phyloP scores from a whole-genome alignment of 2,113 vertebrate species.

The Corythornis cristatus region DNA sequence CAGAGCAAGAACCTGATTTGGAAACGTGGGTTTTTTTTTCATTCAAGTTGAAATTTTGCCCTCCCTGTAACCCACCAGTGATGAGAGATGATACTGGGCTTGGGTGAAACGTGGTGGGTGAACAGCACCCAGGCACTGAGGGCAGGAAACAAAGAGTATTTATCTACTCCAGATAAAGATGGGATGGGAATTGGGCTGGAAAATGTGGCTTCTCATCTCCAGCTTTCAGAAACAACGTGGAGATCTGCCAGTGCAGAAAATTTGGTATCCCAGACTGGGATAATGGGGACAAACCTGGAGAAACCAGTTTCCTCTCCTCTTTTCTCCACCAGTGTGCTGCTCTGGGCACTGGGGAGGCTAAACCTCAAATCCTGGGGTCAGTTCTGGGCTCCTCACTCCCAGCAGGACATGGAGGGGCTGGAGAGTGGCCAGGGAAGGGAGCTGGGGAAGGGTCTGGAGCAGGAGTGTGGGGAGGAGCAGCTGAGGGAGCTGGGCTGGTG shows the following conservation, averaged over 20 bases:
- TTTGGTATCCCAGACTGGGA: neutral
- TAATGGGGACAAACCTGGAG: neutral
- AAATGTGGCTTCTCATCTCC: neutral
- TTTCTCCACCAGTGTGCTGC: neutral
- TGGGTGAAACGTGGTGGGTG: neutral
- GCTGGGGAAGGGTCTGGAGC: neutral
- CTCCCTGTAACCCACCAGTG: neutral
- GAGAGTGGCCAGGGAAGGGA: neutral
- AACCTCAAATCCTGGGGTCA: neutral
- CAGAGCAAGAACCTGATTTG: constrained; percentile 3
- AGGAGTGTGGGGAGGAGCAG: neutral
- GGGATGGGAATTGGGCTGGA: neutral
- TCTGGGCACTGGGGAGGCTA: neutral
- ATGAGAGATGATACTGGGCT: neutral
- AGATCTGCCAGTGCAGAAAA: neutral
- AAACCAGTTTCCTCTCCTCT: neutral
- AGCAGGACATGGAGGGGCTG: neutral
- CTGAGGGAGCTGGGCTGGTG: no score
- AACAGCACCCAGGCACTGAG: neutral
- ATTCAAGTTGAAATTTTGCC: neutral
- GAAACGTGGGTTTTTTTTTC: neutral
- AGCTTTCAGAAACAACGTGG: neutral
- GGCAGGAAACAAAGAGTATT: neutral
- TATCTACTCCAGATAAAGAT: neutral
- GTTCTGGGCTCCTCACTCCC: neutral